phyloP scores from a whole-genome alignment of 2,888 invertebrate genomes.

The Agapostemon virescens region DNA sequence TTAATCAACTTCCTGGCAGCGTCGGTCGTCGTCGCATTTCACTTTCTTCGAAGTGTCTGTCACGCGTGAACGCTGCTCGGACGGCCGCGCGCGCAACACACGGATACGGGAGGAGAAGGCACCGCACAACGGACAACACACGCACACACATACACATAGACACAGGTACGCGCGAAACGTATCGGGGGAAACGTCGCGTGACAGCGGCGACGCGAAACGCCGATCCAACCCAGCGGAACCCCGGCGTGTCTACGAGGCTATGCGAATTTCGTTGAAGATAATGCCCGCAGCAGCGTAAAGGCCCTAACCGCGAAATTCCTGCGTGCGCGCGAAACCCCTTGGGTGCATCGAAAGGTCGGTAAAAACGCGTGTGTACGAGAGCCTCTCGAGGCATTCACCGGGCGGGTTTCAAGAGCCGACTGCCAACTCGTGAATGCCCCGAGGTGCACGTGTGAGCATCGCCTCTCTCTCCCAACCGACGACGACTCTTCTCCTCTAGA shows the following conservation, averaged over 20 bases:
- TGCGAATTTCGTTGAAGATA: slow-evolving; percentile 13
- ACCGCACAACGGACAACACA: no score
- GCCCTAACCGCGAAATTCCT: slow-evolving; percentile 33
- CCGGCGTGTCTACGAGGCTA: no score
- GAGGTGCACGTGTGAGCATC: slow-evolving; percentile 73
- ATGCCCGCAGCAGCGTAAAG: no score
- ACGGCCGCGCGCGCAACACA: neutral
- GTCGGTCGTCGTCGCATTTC: slow-evolving; percentile 26
- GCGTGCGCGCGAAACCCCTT: slow-evolving; percentile 26
- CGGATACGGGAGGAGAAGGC: neutral
- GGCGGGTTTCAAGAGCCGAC: slow-evolving; percentile 74
- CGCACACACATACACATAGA: no score
- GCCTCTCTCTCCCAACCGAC: slow-evolving; percentile 57
- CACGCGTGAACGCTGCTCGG: slow-evolving; percentile 44
- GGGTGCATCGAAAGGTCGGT: slow-evolving; percentile 45
- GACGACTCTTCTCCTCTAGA: slow-evolving; percentile 34
- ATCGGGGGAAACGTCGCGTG: no score
- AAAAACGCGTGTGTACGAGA: slow-evolving; percentile 57
- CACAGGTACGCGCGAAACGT: neutral
- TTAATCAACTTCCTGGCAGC: slow-evolving; percentile 5
- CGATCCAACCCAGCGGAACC: neutral
- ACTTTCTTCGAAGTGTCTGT: slow-evolving; percentile 44
- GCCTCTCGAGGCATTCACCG: slow-evolving; percentile 67
- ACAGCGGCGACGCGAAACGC: no score
- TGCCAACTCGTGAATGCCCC: slow-evolving; percentile 71